A percentile compares a stretch with the other conserved stretches of the same genome.
Evolutionary conservation across 37 sponge, comb jelly and placozoan genomes (phyloP).

Genomic region (Dysidea cf. avara): DNA sequence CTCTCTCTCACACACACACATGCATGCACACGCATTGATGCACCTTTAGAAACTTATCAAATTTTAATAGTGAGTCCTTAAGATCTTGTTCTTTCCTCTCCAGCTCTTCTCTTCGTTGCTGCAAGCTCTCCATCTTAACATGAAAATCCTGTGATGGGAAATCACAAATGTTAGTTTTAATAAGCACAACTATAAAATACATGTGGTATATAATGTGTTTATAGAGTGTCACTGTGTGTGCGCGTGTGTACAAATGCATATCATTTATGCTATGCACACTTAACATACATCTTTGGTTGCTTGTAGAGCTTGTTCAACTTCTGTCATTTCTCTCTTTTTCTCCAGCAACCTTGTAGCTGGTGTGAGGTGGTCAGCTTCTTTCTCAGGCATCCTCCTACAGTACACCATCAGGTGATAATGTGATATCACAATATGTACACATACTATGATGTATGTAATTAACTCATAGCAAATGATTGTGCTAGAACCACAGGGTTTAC

Average conservation of each 20-base stretch:
- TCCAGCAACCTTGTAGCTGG: constrained; percentile 96
- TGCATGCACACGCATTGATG: neutral
- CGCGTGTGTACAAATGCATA: too few species aligned
- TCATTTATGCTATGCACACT: too few species aligned
- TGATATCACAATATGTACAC: neutral
- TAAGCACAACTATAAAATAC: neutral
- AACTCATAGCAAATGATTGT: neutral
- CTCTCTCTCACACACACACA: too few species aligned
- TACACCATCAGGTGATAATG: neutral
- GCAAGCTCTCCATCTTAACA: constrained; percentile 96
- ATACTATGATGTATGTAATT: neutral
- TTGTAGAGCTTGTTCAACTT: constrained; percentile 83
- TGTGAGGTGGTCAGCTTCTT: constrained; percentile 91
- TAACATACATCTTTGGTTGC: constrained; percentile 81
- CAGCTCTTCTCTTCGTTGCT: constrained; percentile 95
- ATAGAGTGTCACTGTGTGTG: too few species aligned
- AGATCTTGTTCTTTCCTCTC: constrained; percentile 88
- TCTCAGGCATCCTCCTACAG: constrained; percentile 90
- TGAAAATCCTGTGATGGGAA: constrained; percentile 80
- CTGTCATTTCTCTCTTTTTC: constrained; percentile 94
- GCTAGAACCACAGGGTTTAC: neutral
- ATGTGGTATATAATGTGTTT: neutral
- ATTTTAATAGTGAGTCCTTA: constrained; percentile 91
- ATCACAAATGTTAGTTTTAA: neutral
- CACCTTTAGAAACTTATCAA: constrained; percentile 97